Conservation (phyloP, 2,113 vertebrate genomes). For the Pygoscelis antarcticus region DNA sequence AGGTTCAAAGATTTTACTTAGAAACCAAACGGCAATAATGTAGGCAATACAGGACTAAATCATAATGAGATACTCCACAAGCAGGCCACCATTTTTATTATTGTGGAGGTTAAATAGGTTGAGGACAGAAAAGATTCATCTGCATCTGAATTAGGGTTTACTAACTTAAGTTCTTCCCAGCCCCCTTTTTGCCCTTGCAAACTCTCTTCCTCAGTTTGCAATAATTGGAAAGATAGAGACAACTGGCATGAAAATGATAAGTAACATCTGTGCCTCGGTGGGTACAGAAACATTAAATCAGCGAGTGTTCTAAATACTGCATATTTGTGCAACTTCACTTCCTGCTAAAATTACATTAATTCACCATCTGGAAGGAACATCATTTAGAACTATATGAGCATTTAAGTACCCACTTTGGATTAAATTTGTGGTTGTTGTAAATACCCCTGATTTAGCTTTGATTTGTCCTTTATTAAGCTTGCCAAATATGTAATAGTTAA, state of each 20-base stretch:
- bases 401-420: constrained; percentile 81
- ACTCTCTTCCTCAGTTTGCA: constrained; percentile 54
- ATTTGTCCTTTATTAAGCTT: constrained; percentile 77
- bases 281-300: constrained; percentile 75
- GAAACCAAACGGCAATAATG: not conserved
- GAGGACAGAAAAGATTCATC: not conserved
- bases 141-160: constrained; percentile 13
- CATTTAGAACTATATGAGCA: constrained; percentile 77
- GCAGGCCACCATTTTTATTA: not conserved
- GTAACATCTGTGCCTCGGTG: constrained; percentile 76
- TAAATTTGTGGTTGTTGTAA: constrained; percentile 81
- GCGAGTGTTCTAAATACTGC: constrained; percentile 70
- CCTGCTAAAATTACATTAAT: constrained; percentile 83
- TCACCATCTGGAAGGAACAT: constrained; percentile 82
- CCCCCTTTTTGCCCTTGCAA: constrained; percentile 34
- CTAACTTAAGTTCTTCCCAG: not conserved
- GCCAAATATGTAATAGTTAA: constrained; percentile 75
- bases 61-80: not conserved
- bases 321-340: constrained; percentile 81
- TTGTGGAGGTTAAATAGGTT: not conserved
- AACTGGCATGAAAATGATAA: constrained; percentile 71
- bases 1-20: not conserved
- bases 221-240: constrained; percentile 67
- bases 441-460: constrained; percentile 83
- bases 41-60: not conserved